Evolutionary conservation across 2,113 vertebrate species (phyloP).

Genomic region (Nothocercus julius): DNA sequence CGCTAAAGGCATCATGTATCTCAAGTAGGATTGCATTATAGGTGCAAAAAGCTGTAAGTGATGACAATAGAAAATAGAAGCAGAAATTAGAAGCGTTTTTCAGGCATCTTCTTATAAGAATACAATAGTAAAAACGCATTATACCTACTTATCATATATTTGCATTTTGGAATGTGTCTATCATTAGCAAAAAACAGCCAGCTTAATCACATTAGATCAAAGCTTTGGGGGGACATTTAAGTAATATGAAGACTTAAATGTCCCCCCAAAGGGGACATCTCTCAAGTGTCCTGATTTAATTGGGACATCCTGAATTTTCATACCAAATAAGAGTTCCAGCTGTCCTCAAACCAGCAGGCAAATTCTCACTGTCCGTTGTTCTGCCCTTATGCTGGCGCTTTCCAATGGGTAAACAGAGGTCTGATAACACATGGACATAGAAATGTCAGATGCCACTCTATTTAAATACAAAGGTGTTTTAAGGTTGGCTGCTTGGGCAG

Average conservation of each 20-base stretch:
- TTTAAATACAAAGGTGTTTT: conserved; percentile 63
- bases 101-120: neutral
- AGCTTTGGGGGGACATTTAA: neutral
- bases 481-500: conserved; percentile 30
- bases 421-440: neutral
- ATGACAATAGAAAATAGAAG: conserved; percentile 8
- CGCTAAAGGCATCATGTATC: conserved; percentile 18
- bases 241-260: too few relatives aligned
- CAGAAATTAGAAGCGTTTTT: neutral
- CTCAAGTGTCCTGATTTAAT: conserved; percentile 26
- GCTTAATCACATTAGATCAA: conserved; percentile 22
- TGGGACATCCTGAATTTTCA: conserved; percentile 40
- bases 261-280: too few relatives aligned
- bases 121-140: neutral
- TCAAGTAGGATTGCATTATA: conserved; percentile 23
- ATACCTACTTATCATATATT: neutral
- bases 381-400: neutral
- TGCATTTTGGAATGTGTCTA: conserved; percentile 5
- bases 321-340: conserved; percentile 17
- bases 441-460: conserved; percentile 48
- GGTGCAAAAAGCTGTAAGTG: conserved; percentile 18
- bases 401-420: conserved; percentile 25
- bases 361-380: neutral
- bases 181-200: neutral
- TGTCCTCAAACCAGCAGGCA: neutral